A percentile compares a stretch with the other conserved stretches of the same genome.
These are phyloP conservation scores for Xenopus laevis DNA, from an alignment of 2,113 vertebrate species.

Conservation along the genomic window DNA sequence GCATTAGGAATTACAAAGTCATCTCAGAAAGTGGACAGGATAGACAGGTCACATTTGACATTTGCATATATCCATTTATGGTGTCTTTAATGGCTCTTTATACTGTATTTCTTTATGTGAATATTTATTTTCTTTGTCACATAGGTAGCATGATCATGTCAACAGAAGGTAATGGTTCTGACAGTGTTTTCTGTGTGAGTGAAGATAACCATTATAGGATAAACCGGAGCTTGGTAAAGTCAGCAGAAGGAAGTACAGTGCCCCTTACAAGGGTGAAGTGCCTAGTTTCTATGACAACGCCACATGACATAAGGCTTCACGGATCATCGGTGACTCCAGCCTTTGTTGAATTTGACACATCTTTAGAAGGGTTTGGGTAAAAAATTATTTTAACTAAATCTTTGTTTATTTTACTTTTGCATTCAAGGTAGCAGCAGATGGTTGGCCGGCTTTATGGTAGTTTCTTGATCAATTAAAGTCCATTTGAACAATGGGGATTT, in stretches of 20 bases:
- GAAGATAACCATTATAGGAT: constrained; percentile 95
- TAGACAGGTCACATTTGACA: too few species aligned
- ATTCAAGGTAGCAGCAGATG: too few species aligned
- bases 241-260: constrained; percentile 92
- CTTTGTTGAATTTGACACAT: constrained; percentile 93
- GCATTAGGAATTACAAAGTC: too few species aligned
- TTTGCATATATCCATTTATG: too few species aligned
- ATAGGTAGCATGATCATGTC: constrained; percentile 87
- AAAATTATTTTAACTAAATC: neutral
- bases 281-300: constrained; percentile 98
- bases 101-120: too few species aligned
- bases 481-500: too few species aligned
- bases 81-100: too few species aligned
- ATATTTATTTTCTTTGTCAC: constrained; percentile 18
- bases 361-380: constrained; percentile 95
- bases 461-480: too few species aligned
- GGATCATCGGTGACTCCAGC: constrained; percentile 88
- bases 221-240: constrained; percentile 91
- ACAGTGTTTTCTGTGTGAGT: constrained; percentile 84
- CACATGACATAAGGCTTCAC: constrained; percentile 93
- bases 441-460: too few species aligned
- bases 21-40: too few species aligned
- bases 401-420: too few species aligned
- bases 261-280: constrained; percentile 96
- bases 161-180: constrained; percentile 85